These are phyloP conservation scores for Chaetogeoica ovagalla DNA, from an alignment of 2,888 invertebrate genomes.

Conservation along the genomic window DNA sequence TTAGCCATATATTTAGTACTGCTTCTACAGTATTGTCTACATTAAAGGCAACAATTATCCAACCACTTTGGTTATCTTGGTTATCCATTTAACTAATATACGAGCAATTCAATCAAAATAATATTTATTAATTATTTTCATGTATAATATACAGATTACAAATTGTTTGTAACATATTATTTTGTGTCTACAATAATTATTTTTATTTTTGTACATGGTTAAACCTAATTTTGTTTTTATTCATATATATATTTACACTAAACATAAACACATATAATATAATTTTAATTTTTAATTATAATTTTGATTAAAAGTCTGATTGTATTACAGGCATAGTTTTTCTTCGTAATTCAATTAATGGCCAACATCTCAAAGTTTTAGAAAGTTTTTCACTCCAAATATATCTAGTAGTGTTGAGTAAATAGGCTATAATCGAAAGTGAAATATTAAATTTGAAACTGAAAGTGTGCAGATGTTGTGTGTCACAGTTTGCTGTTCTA, in stretches of 20 bases:
- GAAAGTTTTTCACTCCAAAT: not conserved
- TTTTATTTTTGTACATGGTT: too few relatives aligned
- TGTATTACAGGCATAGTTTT: constrained; percentile 11
- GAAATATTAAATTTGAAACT: too few relatives aligned
- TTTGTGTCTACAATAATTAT: too few relatives aligned
- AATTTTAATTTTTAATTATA: too few relatives aligned
- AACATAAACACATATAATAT: not conserved
- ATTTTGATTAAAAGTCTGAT: not conserved
- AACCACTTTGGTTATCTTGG: not conserved
- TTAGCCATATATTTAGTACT: not conserved
- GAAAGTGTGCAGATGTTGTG: too few relatives aligned
- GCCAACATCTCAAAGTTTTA: not conserved
- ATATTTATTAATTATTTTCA: not conserved
- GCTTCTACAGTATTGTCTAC: not conserved
- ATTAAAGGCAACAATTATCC: not conserved
- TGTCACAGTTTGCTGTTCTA: too few relatives aligned
- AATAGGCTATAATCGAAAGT: too few relatives aligned
- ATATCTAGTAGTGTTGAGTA: too few relatives aligned
- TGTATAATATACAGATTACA: not conserved
- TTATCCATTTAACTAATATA: not conserved
- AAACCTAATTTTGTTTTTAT: too few relatives aligned
- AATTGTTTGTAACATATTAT: too few relatives aligned
- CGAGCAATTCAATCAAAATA: not conserved
- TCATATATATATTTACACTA: not conserved
- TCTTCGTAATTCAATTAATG: not conserved